A percentile compares a stretch with the other conserved stretches of the same genome.
Evolutionary conservation across 2,888 invertebrate genomes (phyloP).

Genomic region (Pemphredon lugubris): DNA sequence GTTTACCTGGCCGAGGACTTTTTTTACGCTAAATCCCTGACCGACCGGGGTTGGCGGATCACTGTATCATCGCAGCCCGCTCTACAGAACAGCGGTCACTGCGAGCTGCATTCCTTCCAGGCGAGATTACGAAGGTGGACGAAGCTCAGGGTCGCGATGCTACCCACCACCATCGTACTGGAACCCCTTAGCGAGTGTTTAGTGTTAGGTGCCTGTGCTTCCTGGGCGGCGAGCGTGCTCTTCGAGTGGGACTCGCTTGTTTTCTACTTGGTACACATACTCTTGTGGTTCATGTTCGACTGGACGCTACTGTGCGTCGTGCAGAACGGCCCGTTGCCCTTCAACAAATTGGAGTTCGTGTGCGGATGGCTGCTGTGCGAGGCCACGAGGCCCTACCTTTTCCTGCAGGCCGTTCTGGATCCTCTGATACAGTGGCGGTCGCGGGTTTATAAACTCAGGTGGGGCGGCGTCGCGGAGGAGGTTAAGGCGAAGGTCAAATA

Average conservation of each 20-base stretch:
- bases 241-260: conserved; percentile 94
- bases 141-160: conserved; percentile 96
- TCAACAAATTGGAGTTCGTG: conserved; percentile 96
- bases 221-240: conserved; percentile 92
- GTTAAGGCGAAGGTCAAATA: conserved; percentile 89
- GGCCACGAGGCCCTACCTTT: conserved; percentile 93
- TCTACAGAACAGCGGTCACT: conserved; percentile 95
- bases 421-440: conserved; percentile 97
- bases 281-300: conserved; percentile 97
- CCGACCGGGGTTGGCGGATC: conserved; percentile 94
- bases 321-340: conserved; percentile 95
- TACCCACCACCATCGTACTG: conserved; percentile 93
- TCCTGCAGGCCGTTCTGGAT: conserved; percentile 92
- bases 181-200: conserved; percentile 98
- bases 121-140: conserved; percentile 95
- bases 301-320: conserved; percentile 95
- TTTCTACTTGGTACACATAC: conserved; percentile 93
- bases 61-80: conserved; percentile 96
- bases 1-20: conserved; percentile 99
- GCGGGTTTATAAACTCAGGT: conserved; percentile 93
- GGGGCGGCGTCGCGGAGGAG: conserved; percentile 98
- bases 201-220: conserved; percentile 94
- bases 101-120: conserved; percentile 93
- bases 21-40: conserved; percentile 95
- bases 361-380: conserved; percentile 98